Evolutionary conservation across 2,797 vertebrate species (phyloP), one percentile per base, ranked within the genome.

Genomic region (Acanthornis magna): DNA sequence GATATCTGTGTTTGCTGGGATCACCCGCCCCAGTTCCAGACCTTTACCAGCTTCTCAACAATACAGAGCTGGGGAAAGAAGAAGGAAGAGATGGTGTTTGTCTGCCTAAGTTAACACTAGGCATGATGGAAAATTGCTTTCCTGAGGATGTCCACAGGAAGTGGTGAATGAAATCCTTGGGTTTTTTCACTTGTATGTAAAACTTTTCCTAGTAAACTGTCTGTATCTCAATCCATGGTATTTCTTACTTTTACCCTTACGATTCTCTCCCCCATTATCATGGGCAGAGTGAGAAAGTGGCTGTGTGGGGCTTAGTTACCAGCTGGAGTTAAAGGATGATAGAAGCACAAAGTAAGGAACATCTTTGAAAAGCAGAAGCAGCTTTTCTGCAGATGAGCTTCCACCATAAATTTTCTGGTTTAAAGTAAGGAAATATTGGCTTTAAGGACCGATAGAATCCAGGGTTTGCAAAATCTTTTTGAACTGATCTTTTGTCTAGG

Each of bases 161-260:
- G 1, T 0, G 0, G 32, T 8, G 5, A 51, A 74, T 60, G 6
- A 61, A 74, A 51, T 30, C 53, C 7, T 47, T 13, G 1, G 4
- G 43, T 70, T 66, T 4, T 5, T 83, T 43, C 60, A 13, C 11
- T 62, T 63, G 7, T 2, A 1, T 29, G 13, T 3, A 22, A 21
- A 13, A 47, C 7, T 83, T 66, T 67, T 45, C 3, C 2, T 25
- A 9, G 40, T 81, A 29, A 58, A 26, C 5, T 43, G 6, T 11
- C 32, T 63, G 6, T 48, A 34, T 68, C 12, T 51, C 32, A 74
- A 16, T 1, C 4, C 23, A 53, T 5, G 7, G 16, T 27, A 21
- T 67, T 88, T 57, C 18, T 57, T 15, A 30, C 6, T 43, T 38
- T 61, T 20, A 42, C 27, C 7, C 23, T 67, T 73, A 9, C 3